Evolutionary conservation across 2,888 invertebrate species (phyloP), one percentile per base, ranked within the genome.

Genomic region (Antheraea assamensis): DNA sequence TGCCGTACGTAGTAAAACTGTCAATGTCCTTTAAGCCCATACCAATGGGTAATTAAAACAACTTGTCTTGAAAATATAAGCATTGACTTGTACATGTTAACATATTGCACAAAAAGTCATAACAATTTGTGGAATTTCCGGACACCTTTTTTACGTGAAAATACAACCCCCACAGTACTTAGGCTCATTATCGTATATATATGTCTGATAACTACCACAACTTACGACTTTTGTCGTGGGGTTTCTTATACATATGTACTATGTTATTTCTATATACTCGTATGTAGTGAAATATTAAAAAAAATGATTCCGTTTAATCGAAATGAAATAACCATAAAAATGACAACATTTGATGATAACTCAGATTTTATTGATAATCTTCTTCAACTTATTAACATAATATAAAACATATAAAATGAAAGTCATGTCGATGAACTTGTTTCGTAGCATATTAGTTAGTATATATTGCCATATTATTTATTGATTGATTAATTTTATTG

Each of bases 301-400:
- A 31, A 35, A 35, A 31, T 21, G 3, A 31, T 68, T 35, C 68
- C 68, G 35, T 35, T 21, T 27, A 21, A 61, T 17, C 61, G 61
- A 17, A 61, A 61, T 27, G 27, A 61, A 61, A 61, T 68, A 35
- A 68, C 68, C 21, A 68, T 68, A 31, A 68, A 66, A 68, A 35
- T 21, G 21, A 35, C 21, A 31, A 35, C 35, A 68, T 68, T 35
- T 24, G 35, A 68, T 35, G 31, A 35, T 68, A 31, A 35, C 35
- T 68, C 68, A 35, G 68, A 68, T 68, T 68, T 68, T 68, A 68
- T 35, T 35, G 21, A 35, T 35, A 35, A 10, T 31, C n/a, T 68
- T 10, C 35, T 31, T 35, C 35, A 21, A 35, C 35, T 35, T 68
- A 68, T 68, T 68, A n/a, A 68, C 21, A 68, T 15, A 58, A 24